Evolutionary conservation across 2,888 invertebrate species (phyloP).

Genomic region (Phymatocera aterrima): DNA sequence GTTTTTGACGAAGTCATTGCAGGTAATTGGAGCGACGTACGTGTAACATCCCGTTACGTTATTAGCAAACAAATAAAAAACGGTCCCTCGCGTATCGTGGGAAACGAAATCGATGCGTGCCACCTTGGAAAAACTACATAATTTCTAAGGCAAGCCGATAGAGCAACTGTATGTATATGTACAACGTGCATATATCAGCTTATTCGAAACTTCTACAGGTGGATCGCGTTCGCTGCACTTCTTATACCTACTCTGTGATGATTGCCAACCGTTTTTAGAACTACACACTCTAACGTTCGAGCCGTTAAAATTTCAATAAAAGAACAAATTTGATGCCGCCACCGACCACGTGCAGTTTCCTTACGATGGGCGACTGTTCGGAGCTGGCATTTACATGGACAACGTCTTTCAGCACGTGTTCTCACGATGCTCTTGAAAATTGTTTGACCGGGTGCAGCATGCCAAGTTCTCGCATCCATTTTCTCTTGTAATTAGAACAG

Average conservation of each 20-base stretch:
- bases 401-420: conserved; percentile 20
- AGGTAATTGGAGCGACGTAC: not conserved
- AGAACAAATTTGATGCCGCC: not conserved
- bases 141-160: not conserved
- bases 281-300: not conserved
- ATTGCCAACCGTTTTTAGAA: not conserved
- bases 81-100: not conserved
- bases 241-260: not conserved
- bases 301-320: conserved; percentile 22
- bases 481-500: too few species aligned
- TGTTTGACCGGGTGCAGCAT: not conserved
- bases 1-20: not conserved
- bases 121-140: not conserved
- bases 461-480: too few species aligned
- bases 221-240: too few species aligned
- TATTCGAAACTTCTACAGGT: not conserved
- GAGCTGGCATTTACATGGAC: not conserved
- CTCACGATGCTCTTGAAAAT: not conserved
- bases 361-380: not conserved
- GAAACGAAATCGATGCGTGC: not conserved
- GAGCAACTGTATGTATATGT: too few species aligned
- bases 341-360: conserved; percentile 19
- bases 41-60: not conserved
- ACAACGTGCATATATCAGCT: too few species aligned
- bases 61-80: too few species aligned